Evolutionary conservation across 2,113 vertebrate species (phyloP).

Genomic region (Hemiprocne comata): DNA sequence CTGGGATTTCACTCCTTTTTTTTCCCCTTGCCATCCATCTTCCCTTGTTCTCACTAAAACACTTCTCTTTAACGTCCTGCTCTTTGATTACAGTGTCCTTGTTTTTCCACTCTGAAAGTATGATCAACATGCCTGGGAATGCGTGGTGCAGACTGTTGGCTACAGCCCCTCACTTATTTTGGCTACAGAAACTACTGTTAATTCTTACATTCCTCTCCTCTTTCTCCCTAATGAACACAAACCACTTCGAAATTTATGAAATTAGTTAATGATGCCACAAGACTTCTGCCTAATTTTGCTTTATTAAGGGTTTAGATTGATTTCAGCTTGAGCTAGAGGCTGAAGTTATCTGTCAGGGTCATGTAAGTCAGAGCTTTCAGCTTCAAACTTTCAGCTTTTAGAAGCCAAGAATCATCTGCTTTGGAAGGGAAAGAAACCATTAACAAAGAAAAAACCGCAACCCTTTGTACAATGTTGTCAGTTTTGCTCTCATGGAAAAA

Average conservation of each 20-base stretch:
- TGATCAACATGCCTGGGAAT: constrained; percentile 32
- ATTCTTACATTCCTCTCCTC: constrained; percentile 27
- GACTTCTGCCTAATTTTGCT: constrained; percentile 5
- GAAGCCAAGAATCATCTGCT: not conserved
- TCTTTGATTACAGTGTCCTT: not conserved
- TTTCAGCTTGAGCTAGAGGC: not conserved
- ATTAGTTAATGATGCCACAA: constrained; percentile 38
- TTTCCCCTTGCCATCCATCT: not conserved
- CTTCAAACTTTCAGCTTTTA: not conserved
- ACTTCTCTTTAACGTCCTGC: not conserved
- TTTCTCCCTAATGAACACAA: constrained; percentile 2
- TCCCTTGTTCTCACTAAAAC: not conserved
- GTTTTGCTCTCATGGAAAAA: not conserved
- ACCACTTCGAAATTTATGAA: constrained; percentile 20
- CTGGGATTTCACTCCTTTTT: not conserved
- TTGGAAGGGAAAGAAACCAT: fast-evolving
- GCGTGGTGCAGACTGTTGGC: not conserved
- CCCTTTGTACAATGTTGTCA: not conserved
- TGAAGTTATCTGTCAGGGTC: not conserved
- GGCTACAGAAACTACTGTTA: constrained; percentile 17
- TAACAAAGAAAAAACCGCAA: not conserved
- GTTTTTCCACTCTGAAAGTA: constrained; percentile 8
- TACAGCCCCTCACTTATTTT: constrained; percentile 25
- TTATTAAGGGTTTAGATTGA: constrained; percentile 11
- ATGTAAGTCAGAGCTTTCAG: not conserved